Percentiles rank a stretch among this genome's conserved stretches.
Conservation (phyloP, 2,888 invertebrate species). For the Dendrolimus houi region DNA sequence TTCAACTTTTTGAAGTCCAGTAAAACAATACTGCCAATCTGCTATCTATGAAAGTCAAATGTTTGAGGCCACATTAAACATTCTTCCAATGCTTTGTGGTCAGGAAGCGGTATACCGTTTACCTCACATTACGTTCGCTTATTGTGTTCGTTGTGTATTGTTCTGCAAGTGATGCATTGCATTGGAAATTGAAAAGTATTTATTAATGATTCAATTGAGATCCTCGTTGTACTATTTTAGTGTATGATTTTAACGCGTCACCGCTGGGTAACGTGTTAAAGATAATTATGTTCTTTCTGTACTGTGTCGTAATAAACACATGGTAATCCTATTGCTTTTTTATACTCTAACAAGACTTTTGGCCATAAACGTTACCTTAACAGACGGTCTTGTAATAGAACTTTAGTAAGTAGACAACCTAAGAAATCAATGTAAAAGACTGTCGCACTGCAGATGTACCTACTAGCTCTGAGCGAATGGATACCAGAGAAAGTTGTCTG, state of each 20-base stretch:
- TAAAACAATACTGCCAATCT: slow-evolving; percentile 7
- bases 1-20: slow-evolving; percentile 9
- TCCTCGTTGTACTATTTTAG: too few relatives aligned
- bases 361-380: not conserved
- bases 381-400: not conserved
- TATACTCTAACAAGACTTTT: not conserved
- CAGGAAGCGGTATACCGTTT: slow-evolving; percentile 59
- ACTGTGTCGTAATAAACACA: not conserved
- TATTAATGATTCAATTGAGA: too few relatives aligned
- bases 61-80: slow-evolving; percentile 43
- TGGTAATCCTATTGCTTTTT: not conserved
- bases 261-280: too few relatives aligned
- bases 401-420: slow-evolving; percentile 5
- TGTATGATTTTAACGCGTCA: too few relatives aligned
- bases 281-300: too few relatives aligned
- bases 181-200: slow-evolving; percentile 28
- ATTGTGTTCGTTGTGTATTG: slow-evolving; percentile 56
- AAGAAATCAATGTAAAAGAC: slow-evolving; percentile 44
- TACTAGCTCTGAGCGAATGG: slow-evolving; percentile 27
- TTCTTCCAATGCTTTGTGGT: slow-evolving; percentile 37
- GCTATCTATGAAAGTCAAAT: slow-evolving; percentile 17
- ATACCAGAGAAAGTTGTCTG: slow-evolving; percentile 40
- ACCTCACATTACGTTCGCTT: slow-evolving; percentile 56
- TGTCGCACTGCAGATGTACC: slow-evolving; percentile 64
- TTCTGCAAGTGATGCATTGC: slow-evolving; percentile 40